These are phyloP conservation scores for Drosophila picticornis DNA, from an alignment of 2,888 invertebrate genomes.

Conservation along the genomic window DNA sequence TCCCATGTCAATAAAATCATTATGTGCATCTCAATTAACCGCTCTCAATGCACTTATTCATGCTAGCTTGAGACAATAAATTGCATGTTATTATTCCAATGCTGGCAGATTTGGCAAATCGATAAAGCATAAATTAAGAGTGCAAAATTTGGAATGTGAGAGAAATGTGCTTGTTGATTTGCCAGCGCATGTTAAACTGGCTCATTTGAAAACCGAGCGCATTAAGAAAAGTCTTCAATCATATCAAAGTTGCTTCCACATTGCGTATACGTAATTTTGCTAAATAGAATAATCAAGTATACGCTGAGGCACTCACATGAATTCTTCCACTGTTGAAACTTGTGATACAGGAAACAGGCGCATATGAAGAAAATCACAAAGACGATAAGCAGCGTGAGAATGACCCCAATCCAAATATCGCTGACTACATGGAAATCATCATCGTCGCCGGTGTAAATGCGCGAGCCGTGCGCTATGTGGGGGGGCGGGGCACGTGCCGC, in stretches of 20 bases:
- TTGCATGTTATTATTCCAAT: not conserved
- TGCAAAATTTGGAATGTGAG: not conserved
- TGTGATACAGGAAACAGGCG: conserved; percentile 88
- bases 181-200: not conserved
- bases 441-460: conserved; percentile 81
- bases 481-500: conserved; percentile 72
- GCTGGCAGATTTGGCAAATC: not conserved
- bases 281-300: conserved; percentile 35
- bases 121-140: not conserved
- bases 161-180: not conserved
- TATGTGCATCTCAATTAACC: not conserved
- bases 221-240: not conserved
- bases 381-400: conserved; percentile 87
- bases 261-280: conserved; percentile 34
- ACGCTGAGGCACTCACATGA: conserved; percentile 86
- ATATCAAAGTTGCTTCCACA: not conserved
- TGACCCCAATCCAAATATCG: conserved; percentile 88
- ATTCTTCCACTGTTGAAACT: conserved; percentile 88
- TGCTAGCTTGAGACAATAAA: not conserved
- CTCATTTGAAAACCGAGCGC: not conserved
- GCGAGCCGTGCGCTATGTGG: conserved; percentile 59
- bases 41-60: not conserved
- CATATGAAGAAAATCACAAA: conserved; percentile 88
- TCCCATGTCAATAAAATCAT: not conserved
- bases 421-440: conserved; percentile 87